Percentiles rank a stretch among this genome's conserved stretches.
Evolutionary conservation across 2,113 vertebrate genomes (phyloP).

Genomic region (Gobius niger): DNA sequence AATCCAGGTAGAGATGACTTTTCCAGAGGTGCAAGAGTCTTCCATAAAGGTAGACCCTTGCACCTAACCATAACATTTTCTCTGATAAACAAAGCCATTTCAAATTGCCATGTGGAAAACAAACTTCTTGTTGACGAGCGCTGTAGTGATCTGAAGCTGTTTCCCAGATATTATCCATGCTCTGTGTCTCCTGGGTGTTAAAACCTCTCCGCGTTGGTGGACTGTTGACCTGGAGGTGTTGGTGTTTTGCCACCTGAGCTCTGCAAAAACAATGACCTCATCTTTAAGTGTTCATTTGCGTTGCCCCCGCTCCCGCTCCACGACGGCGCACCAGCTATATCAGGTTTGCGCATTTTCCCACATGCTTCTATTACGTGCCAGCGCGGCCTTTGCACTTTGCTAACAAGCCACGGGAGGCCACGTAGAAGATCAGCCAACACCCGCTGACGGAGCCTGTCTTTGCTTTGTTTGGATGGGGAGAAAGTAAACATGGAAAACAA

Average conservation of each 20-base stretch:
- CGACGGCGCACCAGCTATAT: conserved; percentile 28
- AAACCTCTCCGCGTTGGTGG: conserved; percentile 27
- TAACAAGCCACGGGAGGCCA: conserved; percentile 21
- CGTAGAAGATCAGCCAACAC: conserved; percentile 5
- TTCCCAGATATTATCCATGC: conserved; percentile 30
- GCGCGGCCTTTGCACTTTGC: conserved; percentile 21
- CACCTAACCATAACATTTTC: neutral
- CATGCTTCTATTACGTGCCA: conserved; percentile 28
- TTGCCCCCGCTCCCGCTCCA: conserved; percentile 5
- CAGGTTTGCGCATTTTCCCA: conserved; percentile 48
- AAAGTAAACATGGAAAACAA: conserved; percentile 33
- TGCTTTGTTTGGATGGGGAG: conserved; percentile 5
- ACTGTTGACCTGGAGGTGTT: conserved; percentile 51
- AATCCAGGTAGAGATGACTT: too few relatives aligned
- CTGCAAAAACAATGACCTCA: conserved; percentile 59
- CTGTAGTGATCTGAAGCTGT: conserved; percentile 8
- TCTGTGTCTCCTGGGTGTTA: conserved; percentile 12
- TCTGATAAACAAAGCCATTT: neutral
- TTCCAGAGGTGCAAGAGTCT: too few relatives aligned
- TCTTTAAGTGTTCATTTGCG: conserved; percentile 23
- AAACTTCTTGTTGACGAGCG: neutral
- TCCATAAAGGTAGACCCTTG: neutral
- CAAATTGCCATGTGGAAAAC: conserved; percentile 42
- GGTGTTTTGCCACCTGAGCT: conserved; percentile 49
- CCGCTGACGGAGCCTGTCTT: conserved; percentile 10